A percentile compares a stretch with the other conserved stretches of the same genome.
Conservation (phyloP, 1,140 invertebrate species). For the Phortica variegata region DNA sequence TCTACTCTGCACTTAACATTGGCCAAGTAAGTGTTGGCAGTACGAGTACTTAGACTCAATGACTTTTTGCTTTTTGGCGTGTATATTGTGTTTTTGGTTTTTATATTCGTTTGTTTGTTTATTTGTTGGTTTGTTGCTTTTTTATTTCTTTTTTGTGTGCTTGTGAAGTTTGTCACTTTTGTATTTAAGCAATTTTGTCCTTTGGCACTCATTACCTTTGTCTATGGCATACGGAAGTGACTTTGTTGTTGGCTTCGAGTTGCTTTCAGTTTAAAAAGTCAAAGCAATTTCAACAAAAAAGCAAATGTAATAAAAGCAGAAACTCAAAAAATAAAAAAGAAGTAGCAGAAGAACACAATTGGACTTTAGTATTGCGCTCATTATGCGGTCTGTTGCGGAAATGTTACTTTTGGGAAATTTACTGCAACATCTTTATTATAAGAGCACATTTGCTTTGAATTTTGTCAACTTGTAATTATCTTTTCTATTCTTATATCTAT, state of each 20-base stretch:
- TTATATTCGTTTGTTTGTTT: no score
- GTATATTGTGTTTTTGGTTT: no score
- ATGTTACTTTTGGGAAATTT: conserved; percentile 39
- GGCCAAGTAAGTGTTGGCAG: no score
- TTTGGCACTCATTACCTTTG: conserved; percentile 51
- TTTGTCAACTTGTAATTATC: conserved; percentile 50
- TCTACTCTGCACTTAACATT: conserved; percentile 37
- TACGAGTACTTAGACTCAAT: no score
- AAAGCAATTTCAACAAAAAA: no score
- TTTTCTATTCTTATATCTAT: conserved; percentile 19
- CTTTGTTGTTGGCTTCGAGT: not conserved
- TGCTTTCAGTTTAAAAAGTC: no score
- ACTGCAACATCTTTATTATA: conserved; percentile 42
- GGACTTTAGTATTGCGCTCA: conserved; percentile 27
- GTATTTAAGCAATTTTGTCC: conserved; percentile 34
- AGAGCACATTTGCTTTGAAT: conserved; percentile 33
- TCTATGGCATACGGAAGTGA: conserved; percentile 1
- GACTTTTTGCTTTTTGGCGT: no score
- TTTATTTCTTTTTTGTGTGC: no score
- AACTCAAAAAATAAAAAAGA: no score
- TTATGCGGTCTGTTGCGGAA: conserved; percentile 55
- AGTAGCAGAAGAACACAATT: no score
- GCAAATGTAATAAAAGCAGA: no score
- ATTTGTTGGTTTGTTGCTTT: no score
- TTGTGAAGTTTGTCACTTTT: conserved; percentile 16